These are phyloP conservation scores for Liposcelis brunnea DNA, from an alignment of 2,888 invertebrate species.

Conservation along the genomic window DNA sequence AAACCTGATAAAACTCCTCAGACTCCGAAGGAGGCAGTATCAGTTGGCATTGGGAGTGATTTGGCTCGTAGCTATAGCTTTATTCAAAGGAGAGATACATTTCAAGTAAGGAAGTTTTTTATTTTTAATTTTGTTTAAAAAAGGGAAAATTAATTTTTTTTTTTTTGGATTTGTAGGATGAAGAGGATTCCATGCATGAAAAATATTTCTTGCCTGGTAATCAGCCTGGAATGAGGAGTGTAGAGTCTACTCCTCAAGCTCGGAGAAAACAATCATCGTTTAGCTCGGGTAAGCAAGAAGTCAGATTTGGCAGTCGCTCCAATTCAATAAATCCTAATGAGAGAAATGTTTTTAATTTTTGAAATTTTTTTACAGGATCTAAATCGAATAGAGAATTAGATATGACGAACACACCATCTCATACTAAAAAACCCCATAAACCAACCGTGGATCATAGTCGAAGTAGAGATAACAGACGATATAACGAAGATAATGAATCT, in stretches of 20 bases:
- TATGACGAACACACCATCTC: neutral
- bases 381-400: neutral
- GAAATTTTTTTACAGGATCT: neutral
- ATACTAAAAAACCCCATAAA: constrained; percentile 1
- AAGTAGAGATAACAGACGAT: neutral
- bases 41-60: constrained; percentile 22
- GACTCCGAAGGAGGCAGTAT: constrained; percentile 18
- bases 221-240: constrained; percentile 30
- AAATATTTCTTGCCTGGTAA: constrained; percentile 40
- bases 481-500: neutral
- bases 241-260: constrained; percentile 43
- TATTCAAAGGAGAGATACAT: constrained; percentile 38
- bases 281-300: too few relatives aligned
- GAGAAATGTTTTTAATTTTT: too few relatives aligned
- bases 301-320: too few relatives aligned
- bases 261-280: neutral
- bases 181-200: constrained; percentile 68
- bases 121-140: neutral
- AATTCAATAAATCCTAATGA: too few relatives aligned
- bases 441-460: neutral
- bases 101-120: constrained; percentile 5
- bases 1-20: constrained; percentile 14
- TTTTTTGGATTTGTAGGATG: constrained; percentile 22
- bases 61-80: constrained; percentile 35
- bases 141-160: constrained; percentile 9